Evolutionary conservation across 1,140 invertebrate genomes (phyloP).

Genomic region (Episyrphus balteatus): DNA sequence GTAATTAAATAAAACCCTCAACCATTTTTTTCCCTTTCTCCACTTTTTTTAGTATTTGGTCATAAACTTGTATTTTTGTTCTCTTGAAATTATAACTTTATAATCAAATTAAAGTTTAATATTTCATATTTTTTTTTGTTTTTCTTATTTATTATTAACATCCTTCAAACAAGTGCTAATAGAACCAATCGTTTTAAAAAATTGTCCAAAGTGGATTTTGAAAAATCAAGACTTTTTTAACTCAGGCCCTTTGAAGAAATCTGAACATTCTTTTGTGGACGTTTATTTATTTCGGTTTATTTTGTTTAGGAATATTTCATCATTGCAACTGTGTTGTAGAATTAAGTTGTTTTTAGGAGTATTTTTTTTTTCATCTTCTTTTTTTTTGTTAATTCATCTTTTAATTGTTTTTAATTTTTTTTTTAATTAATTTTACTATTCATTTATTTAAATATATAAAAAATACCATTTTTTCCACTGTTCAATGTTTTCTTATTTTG

Average conservation of each 20-base stretch:
- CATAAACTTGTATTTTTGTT: not conserved
- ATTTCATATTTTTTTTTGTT: not conserved
- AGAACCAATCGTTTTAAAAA: not conserved
- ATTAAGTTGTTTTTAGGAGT: not conserved
- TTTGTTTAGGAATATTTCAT: no score
- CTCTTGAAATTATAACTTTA: not conserved
- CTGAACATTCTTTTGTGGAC: not conserved
- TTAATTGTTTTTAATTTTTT: not conserved
- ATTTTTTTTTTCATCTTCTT: not conserved
- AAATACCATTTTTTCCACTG: not conserved
- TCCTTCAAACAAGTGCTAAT: not conserved
- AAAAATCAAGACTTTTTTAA: no score
- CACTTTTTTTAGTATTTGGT: not conserved
- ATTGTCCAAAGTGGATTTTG: not conserved
- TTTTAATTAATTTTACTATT: not conserved
- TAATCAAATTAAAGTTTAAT: not conserved
- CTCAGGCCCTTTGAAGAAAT: not conserved
- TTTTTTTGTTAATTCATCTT: not conserved
- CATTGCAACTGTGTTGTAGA: not conserved
- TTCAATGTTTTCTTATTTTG: no score
- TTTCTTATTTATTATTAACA: not conserved
- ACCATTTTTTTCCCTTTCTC: not conserved
- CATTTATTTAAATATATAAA: not conserved
- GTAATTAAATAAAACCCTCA: not conserved
- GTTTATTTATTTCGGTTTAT: not conserved